These are phyloP conservation scores for Ophion slaviceki DNA, from an alignment of 2,888 invertebrate genomes.

Conservation along the genomic window DNA sequence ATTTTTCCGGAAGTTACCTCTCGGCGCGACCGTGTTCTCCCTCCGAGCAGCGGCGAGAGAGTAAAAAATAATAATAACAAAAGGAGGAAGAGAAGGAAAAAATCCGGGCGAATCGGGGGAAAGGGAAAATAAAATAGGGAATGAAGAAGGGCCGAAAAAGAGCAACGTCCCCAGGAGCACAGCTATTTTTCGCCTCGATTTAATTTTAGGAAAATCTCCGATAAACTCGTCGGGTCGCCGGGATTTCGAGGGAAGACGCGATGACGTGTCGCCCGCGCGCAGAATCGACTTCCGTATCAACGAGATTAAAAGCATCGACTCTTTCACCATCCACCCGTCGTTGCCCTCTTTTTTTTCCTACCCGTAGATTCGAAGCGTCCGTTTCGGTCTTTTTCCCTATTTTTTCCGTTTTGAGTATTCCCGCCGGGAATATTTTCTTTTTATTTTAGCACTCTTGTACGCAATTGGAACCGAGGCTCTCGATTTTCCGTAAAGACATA, in stretches of 20 bases:
- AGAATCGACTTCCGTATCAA: constrained; percentile 67
- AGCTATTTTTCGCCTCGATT: constrained; percentile 66
- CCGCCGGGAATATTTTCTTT: neutral
- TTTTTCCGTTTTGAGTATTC: neutral
- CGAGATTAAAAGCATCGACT: constrained; percentile 73
- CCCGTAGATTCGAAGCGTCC: neutral
- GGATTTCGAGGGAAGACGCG: constrained; percentile 24
- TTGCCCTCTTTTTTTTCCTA: constrained; percentile 17
- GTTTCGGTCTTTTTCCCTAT: neutral
- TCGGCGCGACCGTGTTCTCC: constrained; percentile 32
- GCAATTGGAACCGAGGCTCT: constrained; percentile 25
- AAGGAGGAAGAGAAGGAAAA: constrained; percentile 35
- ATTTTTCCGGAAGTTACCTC: constrained; percentile 80
- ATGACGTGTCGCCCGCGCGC: constrained; percentile 7
- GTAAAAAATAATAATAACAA: constrained; percentile 47
- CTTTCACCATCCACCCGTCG: constrained; percentile 22
- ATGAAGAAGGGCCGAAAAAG: constrained; percentile 10
- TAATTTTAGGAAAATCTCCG: constrained; percentile 70
- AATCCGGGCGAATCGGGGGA: neutral
- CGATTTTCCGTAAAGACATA: constrained; percentile 21
- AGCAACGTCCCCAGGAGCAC: constrained; percentile 22
- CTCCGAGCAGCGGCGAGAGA: constrained; percentile 19
- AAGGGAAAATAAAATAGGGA: constrained; percentile 17
- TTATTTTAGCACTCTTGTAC: neutral
- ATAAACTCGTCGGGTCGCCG: constrained; percentile 61